phyloP scores from a whole-genome alignment of 2,888 invertebrate genomes.

The Nemapogon koenigi region DNA sequence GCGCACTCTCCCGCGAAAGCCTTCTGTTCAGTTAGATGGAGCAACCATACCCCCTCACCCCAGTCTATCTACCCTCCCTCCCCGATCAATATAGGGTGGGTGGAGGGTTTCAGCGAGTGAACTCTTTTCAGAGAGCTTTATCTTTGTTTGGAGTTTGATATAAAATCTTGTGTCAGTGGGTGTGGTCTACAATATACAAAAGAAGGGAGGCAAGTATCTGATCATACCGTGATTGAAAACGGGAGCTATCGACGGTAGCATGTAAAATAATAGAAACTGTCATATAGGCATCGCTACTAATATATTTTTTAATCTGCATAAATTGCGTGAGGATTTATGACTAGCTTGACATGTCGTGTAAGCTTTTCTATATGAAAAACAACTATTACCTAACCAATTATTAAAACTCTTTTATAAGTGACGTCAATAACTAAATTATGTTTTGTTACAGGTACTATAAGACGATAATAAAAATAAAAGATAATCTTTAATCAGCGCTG shows the following conservation, averaged over 20 bases:
- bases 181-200: constrained; percentile 31
- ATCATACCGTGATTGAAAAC: constrained; percentile 26
- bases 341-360: too few species aligned
- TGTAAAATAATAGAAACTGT: too few species aligned
- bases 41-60: constrained; percentile 12
- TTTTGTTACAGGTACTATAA: too few species aligned
- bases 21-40: constrained; percentile 25
- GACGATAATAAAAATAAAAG: too few species aligned
- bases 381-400: too few species aligned
- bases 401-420: too few species aligned
- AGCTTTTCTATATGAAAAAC: too few species aligned
- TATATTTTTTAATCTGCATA: too few species aligned
- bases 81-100: constrained; percentile 18
- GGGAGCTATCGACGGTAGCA: not conserved
- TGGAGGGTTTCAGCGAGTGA: constrained; percentile 13
- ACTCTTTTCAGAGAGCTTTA: constrained; percentile 16
- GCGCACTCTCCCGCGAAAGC: constrained; percentile 23
- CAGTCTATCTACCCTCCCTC: constrained; percentile 21
- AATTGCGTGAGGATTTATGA: too few species aligned
- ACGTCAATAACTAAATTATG: too few species aligned
- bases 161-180: constrained; percentile 49
- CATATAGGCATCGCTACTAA: too few species aligned
- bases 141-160: constrained; percentile 53
- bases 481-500: too few species aligned
- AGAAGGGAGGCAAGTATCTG: not conserved